Evolutionary conservation across 2,888 invertebrate species (phyloP), one percentile per base, ranked within the genome.

Genomic region (Cyaniris semiargus): DNA sequence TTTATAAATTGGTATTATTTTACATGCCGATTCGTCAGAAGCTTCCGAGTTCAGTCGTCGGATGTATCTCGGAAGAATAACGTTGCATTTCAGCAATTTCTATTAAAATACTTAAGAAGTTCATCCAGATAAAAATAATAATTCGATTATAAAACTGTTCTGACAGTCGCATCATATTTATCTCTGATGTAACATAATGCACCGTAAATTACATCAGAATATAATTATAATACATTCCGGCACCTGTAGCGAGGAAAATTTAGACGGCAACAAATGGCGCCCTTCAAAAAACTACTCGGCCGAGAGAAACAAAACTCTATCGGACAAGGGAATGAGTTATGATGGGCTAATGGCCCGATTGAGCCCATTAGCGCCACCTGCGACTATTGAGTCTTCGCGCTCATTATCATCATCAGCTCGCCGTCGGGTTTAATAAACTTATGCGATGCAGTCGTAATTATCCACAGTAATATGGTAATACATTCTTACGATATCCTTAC

Each of bases 331-430:
- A 71, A 71, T 71, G 71, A 71, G 71, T 71, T 34, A 71, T 71
- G 71, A 71, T 71, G 27, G 71, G 34, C 71, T 71, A 71, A 71
- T 71, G 34, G 71, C 38, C 34, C 71, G 71, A 71, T 71, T 71
- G 38, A 38, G 21, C 38, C 71, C 71, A 38, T 71, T 71, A 71
- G 71, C 71, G 34, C 71, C 38, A 71, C 71, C 71, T 71, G 71
- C n/a, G n/a, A n/a, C n/a, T 38, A 21, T 38, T n/a, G 21, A 71
- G n/a, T 71, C 23, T 23, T 21, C 21, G 8, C 10, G 23, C 66
- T 66, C 66, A 66, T 66, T 66, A 31, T 66, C 66, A 66, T 66
- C 66, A 66, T 66, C 66, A 66, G 15, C 66, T 27, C 18, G 10
- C 1, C 23, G 0, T 8, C 6, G 1, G 2, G 1, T 27, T 23